These are phyloP conservation scores for Spodoptera exigua DNA, from an alignment of 2,888 invertebrate species.

Conservation along the genomic window DNA sequence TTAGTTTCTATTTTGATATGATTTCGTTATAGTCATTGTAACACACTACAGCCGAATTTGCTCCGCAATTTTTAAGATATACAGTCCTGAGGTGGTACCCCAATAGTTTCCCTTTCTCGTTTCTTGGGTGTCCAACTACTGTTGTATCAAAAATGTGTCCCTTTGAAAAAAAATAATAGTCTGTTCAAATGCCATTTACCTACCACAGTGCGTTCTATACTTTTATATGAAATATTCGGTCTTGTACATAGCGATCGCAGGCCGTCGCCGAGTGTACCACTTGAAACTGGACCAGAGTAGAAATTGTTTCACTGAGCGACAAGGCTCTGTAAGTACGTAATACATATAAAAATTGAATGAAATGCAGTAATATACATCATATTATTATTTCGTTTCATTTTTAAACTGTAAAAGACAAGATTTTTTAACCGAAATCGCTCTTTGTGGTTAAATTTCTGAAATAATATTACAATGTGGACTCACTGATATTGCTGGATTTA, in stretches of 20 bases:
- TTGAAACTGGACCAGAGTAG: conserved; percentile 68
- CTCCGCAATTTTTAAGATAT: no score
- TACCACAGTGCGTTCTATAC: conserved; percentile 66
- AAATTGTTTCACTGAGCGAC: conserved; percentile 70
- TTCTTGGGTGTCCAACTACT: no score
- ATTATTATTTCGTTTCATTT: conserved; percentile 17
- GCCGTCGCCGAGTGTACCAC: conserved; percentile 63
- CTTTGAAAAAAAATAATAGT: no score
- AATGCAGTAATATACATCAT: conserved; percentile 17
- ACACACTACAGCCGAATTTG: no score
- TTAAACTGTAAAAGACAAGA: conserved; percentile 16
- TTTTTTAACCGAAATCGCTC: conserved; percentile 21
- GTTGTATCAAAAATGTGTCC: no score
- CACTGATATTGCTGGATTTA: conserved; percentile 1
- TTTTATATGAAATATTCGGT: conserved; percentile 81
- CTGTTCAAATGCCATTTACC: conserved; percentile 47
- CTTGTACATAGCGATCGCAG: conserved; percentile 71
- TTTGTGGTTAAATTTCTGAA: conserved; percentile 23
- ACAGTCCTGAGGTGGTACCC: no score
- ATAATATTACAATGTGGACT: conserved; percentile 13
- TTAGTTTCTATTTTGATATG: no score
- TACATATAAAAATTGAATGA: conserved; percentile 40
- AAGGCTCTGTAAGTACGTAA: conserved; percentile 17
- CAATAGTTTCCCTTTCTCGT: no score
- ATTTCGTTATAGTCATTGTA: no score